Conservation (phyloP, 1,140 invertebrate species). For the Grapholita molesta region DNA sequence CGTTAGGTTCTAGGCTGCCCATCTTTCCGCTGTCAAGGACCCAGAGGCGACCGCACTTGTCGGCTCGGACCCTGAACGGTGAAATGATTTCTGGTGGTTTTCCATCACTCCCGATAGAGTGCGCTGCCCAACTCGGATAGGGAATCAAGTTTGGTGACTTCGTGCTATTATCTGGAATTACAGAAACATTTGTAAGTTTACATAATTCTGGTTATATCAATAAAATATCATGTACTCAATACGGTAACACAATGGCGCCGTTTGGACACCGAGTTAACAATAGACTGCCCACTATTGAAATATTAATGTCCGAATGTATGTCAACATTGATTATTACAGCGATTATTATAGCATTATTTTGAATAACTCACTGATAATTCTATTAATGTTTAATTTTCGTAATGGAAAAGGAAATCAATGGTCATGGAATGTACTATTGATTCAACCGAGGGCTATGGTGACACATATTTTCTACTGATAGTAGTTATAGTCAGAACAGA, state of each 20-base stretch:
- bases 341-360: background rate
- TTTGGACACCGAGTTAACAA: conserved; percentile 16
- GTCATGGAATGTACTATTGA: background rate
- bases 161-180: conserved; percentile 80
- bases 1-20: conserved; percentile 78
- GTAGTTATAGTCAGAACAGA: too few relatives aligned
- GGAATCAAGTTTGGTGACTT: conserved; percentile 84
- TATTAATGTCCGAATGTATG: background rate
- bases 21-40: conserved; percentile 85
- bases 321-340: background rate
- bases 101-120: conserved; percentile 70
- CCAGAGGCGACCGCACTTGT: conserved; percentile 87
- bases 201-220: background rate
- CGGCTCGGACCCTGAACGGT: conserved; percentile 84
- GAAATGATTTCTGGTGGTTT: conserved; percentile 84
- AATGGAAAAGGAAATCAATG: background rate
- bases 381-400: background rate
- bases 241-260: background rate
- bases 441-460: too few relatives aligned
- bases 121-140: conserved; percentile 87
- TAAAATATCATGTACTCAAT: background rate
- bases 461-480: too few relatives aligned
- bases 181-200: conserved; percentile 23
- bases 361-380: background rate
- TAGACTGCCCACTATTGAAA: conserved; percentile 6